Base-by-base conservation (phyloP, 2,888 invertebrate genomes). In the Loripinus fragilis region DNA sequence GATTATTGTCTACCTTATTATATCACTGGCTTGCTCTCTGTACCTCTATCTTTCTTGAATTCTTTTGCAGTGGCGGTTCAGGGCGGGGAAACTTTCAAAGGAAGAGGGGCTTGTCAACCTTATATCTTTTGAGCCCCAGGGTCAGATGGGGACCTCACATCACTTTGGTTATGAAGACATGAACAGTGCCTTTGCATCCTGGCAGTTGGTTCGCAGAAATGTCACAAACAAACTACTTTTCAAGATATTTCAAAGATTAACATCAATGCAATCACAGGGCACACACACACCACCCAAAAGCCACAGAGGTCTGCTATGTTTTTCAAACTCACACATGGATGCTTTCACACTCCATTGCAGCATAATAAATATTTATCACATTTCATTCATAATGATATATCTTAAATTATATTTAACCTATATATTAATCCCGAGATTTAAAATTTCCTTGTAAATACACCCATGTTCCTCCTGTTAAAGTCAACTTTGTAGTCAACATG, bases 201-300 rank as follows among this genome's bases (percentile, higher is more conserved):
- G 60, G 60, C 60, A 60, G n/a, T 33, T 33, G 20, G 33, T 60
- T 3, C 60, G 60, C 33, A 60, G 60, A 33, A 12, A 60, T 33
- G 30, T 23, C 5, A 33, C 60, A 20, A 33, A 60, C 33, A 30
- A 20, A 7, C 3, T 60, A 33, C 60, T 60, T 2, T 23, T 12
- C 20, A 60, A 60, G 33, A 60, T 60, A 60, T 60, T 60, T 33
- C 20, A 60, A 23, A 30, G 60, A 60, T 33, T 60, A 8, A 60
- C 2, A 33, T 25, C 25, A 30, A 30, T 60, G 17, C 33, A 60
- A 30, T 17, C 60, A 60, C 60, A 55, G 23, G 55, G 7, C 15
- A 8, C 55, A 23, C 55, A 33, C 17, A 33, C 33, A 33, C 52
- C 23, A 25, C 48, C 12, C 48, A 48, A 20, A 15, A 48, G 12